phyloP scores from a whole-genome alignment of 2,888 invertebrate species.

The Sinhomidia bicolor region DNA sequence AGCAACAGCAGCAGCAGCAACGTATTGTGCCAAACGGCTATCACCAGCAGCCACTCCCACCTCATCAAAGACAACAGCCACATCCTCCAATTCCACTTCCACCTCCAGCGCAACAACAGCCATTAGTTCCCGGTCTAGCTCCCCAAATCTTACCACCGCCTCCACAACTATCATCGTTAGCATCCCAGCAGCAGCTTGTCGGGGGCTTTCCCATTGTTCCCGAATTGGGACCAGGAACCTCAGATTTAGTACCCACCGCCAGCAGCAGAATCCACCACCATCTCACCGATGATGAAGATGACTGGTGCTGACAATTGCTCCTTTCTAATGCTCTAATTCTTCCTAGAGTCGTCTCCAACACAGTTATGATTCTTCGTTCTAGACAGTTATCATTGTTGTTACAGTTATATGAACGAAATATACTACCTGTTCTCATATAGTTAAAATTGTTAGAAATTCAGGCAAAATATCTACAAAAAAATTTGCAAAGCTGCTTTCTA shows the following conservation, averaged over 20 bases:
- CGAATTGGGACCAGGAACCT: constrained; percentile 78
- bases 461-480: too few species aligned
- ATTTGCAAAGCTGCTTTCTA: too few species aligned
- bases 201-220: constrained; percentile 65
- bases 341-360: constrained; percentile 72
- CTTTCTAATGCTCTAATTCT: constrained; percentile 75
- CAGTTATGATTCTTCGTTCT: too few species aligned
- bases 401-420: too few species aligned
- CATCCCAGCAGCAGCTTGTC: constrained; percentile 63
- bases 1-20: constrained; percentile 31
- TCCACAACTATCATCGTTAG: constrained; percentile 30
- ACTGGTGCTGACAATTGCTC: constrained; percentile 79
- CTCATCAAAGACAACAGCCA: constrained; percentile 52
- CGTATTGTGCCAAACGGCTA: constrained; percentile 79
- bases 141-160: constrained; percentile 54
- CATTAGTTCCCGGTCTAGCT: too few species aligned
- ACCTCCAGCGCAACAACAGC: constrained; percentile 49
- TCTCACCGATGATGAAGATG: constrained; percentile 79
- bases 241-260: constrained; percentile 52
- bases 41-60: constrained; percentile 69
- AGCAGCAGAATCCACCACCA: constrained; percentile 75
- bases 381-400: neutral
- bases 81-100: neutral
- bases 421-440: too few species aligned
- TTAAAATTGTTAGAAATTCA: too few species aligned